A percentile compares a stretch with the other conserved stretches of the same genome.
These are phyloP conservation scores for Acanthurus leucopareius DNA, from an alignment of 2,797 vertebrate genomes.

Conservation along the genomic window DNA sequence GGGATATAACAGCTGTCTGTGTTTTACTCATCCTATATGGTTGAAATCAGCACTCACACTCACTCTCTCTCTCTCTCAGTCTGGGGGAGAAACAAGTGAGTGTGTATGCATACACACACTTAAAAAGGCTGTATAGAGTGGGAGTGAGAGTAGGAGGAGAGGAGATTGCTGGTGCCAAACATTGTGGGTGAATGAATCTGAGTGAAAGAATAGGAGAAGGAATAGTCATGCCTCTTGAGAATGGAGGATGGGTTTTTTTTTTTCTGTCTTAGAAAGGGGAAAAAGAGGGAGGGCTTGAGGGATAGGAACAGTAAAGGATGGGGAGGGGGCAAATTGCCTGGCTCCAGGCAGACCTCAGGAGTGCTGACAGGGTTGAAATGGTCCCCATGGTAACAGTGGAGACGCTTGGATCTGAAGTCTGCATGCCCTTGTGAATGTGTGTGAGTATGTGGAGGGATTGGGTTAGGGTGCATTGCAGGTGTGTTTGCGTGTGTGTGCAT, in stretches of 20 bases:
- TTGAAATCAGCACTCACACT: constrained; percentile 64
- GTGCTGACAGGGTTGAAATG: constrained; percentile 74
- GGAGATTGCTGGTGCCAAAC: constrained; percentile 69
- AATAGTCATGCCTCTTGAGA: constrained; percentile 66
- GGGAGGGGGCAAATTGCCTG: constrained; percentile 63
- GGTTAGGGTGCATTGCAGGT: constrained; percentile 49
- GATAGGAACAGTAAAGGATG: constrained; percentile 38
- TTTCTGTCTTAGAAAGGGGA: constrained; percentile 32
- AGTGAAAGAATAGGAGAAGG: constrained; percentile 63
- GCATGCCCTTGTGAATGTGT: constrained; percentile 19
- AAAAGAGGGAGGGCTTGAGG: constrained; percentile 19
- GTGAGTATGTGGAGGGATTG: constrained; percentile 29
- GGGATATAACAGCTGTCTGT: constrained; percentile 54
- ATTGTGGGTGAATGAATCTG: constrained; percentile 79
- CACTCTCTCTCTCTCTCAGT: constrained; percentile 32
- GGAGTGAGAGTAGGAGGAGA: constrained; percentile 74
- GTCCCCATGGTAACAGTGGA: constrained; percentile 66
- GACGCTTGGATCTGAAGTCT: constrained; percentile 63
- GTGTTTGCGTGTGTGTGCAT: constrained; percentile 32
- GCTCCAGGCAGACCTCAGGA: constrained; percentile 61
- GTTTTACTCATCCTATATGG: constrained; percentile 56
- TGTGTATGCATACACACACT: constrained; percentile 47
- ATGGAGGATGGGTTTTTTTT: constrained; percentile 59
- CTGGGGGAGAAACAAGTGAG: constrained; percentile 55
- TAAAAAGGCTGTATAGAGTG: constrained; percentile 62